A percentile compares a stretch with the other conserved stretches of the same genome.
Evolutionary conservation across 2,888 invertebrate species (phyloP).

Genomic region (Drosophila picticornis): DNA sequence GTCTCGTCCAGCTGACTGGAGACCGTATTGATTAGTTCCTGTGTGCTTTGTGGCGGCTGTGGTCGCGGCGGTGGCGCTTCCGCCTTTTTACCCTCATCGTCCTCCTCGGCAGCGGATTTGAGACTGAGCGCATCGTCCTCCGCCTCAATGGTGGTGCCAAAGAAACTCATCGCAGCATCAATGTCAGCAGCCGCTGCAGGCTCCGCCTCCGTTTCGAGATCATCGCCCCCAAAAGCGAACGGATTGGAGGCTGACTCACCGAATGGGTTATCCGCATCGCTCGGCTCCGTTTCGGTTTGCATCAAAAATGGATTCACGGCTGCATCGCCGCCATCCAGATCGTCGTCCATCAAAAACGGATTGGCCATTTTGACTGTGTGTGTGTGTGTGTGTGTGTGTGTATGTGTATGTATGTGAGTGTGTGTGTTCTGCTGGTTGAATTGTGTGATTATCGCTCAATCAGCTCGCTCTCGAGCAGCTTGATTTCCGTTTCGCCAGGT

Average conservation of each 20-base stretch:
- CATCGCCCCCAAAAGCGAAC: conserved; percentile 87
- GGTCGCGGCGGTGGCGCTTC: conserved; percentile 86
- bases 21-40: conserved; percentile 93
- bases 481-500: conserved; percentile 92
- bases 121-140: conserved; percentile 83
- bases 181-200: conserved; percentile 71
- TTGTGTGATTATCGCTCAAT: conserved; percentile 85
- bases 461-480: conserved; percentile 91
- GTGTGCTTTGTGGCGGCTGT: conserved; percentile 90
- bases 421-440: not conserved
- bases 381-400: not conserved
- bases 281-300: conserved; percentile 83
- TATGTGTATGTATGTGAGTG: not conserved
- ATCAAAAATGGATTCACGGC: conserved; percentile 90
- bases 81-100: conserved; percentile 72
- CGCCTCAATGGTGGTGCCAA: conserved; percentile 85
- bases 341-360: conserved; percentile 92
- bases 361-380: conserved; percentile 88
- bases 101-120: conserved; percentile 80
- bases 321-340: conserved; percentile 86
- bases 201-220: conserved; percentile 74
- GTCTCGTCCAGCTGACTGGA: conserved; percentile 96
- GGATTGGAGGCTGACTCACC: conserved; percentile 87
- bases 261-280: conserved; percentile 89
- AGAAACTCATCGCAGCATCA: conserved; percentile 85